Conservation (phyloP, 2,888 invertebrate genomes). For the Mechanitis messenoides region DNA sequence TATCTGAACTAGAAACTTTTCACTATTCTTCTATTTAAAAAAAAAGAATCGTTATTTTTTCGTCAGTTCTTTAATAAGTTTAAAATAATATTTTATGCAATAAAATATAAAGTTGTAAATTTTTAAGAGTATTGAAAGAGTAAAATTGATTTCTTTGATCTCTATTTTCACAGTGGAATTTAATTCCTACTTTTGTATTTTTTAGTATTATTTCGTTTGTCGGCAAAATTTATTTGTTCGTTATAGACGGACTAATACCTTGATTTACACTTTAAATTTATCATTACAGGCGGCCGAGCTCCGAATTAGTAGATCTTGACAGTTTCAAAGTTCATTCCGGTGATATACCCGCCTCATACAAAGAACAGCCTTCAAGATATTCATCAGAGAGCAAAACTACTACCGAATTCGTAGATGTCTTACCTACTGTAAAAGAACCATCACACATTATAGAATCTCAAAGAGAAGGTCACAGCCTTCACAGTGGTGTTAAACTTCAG, state of each 20-base stretch:
- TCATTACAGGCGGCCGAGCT: constrained; percentile 80
- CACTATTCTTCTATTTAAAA: too few species aligned
- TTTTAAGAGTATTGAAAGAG: too few species aligned
- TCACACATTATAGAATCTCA: constrained; percentile 53
- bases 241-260: background rate
- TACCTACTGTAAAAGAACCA: constrained; percentile 44
- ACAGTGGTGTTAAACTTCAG: constrained; percentile 57
- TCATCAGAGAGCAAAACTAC: constrained; percentile 68
- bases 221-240: background rate
- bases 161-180: too few species aligned
- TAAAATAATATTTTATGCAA: too few species aligned
- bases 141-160: too few species aligned
- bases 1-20: too few species aligned
- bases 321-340: constrained; percentile 86
- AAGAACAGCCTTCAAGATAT: constrained; percentile 64
- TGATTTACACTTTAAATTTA: background rate
- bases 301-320: constrained; percentile 88
- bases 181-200: too few species aligned
- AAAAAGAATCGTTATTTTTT: too few species aligned
- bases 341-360: constrained; percentile 73
- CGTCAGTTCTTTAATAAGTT: too few species aligned
- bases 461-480: constrained; percentile 63
- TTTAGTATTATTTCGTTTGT: background rate
- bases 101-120: too few species aligned
- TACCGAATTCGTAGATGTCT: constrained; percentile 76